These are phyloP conservation scores for Dipus sagitta DNA, from an alignment of 2,797 vertebrate species.

Conservation along the genomic window DNA sequence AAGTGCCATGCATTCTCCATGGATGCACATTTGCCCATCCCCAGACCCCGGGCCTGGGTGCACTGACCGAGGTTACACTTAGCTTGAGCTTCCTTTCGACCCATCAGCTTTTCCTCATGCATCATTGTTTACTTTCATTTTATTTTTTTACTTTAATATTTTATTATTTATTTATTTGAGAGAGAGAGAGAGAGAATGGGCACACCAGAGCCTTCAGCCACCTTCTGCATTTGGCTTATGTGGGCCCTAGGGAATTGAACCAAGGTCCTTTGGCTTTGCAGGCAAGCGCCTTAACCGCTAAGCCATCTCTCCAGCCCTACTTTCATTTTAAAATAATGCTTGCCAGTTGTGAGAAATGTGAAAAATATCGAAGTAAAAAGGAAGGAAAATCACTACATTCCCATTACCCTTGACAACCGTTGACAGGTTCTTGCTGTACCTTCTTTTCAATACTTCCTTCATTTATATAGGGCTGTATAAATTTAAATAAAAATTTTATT, in stretches of 20 bases:
- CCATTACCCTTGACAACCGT: constrained; percentile 64
- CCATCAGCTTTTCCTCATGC: background rate
- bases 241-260: too few relatives aligned
- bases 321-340: constrained; percentile 67
- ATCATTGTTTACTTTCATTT: constrained; percentile 62
- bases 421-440: constrained; percentile 15
- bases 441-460: constrained; percentile 57
- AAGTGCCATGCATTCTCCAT: background rate
- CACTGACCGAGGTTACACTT: background rate
- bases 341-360: constrained; percentile 49
- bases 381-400: constrained; percentile 33
- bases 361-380: constrained; percentile 53
- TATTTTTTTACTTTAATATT: background rate
- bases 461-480: constrained; percentile 69
- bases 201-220: too few relatives aligned
- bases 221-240: too few relatives aligned
- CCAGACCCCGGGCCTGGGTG: background rate
- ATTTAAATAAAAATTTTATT: constrained; percentile 79
- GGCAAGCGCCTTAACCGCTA: too few relatives aligned
- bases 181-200: too few relatives aligned
- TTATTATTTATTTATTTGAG: too few relatives aligned
- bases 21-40: background rate
- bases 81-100: background rate
- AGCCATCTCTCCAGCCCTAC: background rate
- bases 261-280: too few relatives aligned